phyloP scores from a whole-genome alignment of 2,797 vertebrate genomes.

The Pseudochaenichthys georgianus region DNA sequence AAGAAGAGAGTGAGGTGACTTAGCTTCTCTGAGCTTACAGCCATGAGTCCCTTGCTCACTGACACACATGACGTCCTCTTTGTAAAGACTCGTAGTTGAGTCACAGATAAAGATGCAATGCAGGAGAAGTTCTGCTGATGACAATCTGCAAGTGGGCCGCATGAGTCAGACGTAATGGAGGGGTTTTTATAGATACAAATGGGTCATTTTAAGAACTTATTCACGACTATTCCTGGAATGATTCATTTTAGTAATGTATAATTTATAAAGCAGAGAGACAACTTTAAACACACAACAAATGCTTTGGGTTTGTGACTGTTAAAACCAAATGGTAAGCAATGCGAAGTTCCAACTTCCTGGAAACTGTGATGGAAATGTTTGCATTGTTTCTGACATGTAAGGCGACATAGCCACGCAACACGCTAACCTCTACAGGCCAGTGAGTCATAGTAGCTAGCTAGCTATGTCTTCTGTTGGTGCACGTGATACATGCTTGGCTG shows the following conservation, averaged over 20 bases:
- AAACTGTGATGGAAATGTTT: not conserved
- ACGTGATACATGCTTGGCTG: no score
- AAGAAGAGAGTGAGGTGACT: conserved; percentile 52
- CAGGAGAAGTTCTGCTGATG: conserved; percentile 38
- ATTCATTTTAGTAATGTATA: not conserved
- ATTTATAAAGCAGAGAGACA: not conserved
- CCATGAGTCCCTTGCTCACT: conserved; percentile 51
- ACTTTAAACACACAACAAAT: not conserved
- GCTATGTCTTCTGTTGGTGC: no score
- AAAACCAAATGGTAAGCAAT: not conserved
- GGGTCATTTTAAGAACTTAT: not conserved
- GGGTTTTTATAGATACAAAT: conserved; percentile 13
- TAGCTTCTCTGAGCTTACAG: conserved; percentile 56
- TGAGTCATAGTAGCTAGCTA: no score
- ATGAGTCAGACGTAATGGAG: conserved; percentile 2
- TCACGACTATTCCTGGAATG: not conserved
- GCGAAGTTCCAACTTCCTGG: not conserved
- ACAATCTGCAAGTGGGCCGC: conserved; percentile 35
- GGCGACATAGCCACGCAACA: no score
- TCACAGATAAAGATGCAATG: conserved; percentile 30
- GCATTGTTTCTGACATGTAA: not conserved
- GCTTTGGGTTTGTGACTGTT: not conserved
- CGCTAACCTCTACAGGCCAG: no score
- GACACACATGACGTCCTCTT: conserved; percentile 59
- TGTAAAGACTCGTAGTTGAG: conserved; percentile 49